Evolutionary conservation across 2,888 invertebrate genomes (phyloP), one percentile per base, ranked within the genome.

Genomic region (Aphidoletes aphidimyza): DNA sequence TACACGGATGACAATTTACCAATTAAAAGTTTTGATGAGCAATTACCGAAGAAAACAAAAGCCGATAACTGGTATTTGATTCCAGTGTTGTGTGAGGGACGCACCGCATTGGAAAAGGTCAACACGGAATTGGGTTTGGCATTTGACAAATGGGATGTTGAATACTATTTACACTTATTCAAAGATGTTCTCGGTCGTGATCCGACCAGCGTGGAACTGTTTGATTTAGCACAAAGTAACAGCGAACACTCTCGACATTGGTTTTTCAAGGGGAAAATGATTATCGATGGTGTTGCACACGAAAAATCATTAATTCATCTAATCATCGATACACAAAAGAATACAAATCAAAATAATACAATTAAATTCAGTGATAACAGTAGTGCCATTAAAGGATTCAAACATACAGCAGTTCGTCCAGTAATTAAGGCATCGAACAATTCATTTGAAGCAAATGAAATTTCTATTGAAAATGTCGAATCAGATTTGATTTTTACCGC

Each of bases 171-270:
- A 86, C 92, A 96, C 88, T 90, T 98, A 85, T 98, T 98, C 90
- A 92, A 92, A 85, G 93, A 95, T 86, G 93, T 95, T 87, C 90
- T 98, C 34, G 94, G 95, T 87, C 92, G 98, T 85, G 96, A 99
- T 91, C 99, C 99, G 30, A 98, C 98, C 0, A 98, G 96, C 88
- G 98, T 99, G 0, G 99, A 99, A 89, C 94, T 98, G 87, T 98
- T 99, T 91, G 99, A 99, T 91, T 93, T 99, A 87, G 99, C 99
- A 2, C 99, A 99, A 90, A 97, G 97, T 42, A 98, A 98, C 89
- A 98, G 98, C 89, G 99, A 99, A 89, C 99, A 99, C 90, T 98
- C 98, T 86, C 93, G 99, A 6, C 99, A 99, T 91, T 99, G 99
- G 99, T 99, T 99, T 91, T 99, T 99, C 90, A 96, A 96, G 91